These are phyloP conservation scores for Orestias chungarensis DNA, from an alignment of 2,797 vertebrate species.

Conservation along the genomic window DNA sequence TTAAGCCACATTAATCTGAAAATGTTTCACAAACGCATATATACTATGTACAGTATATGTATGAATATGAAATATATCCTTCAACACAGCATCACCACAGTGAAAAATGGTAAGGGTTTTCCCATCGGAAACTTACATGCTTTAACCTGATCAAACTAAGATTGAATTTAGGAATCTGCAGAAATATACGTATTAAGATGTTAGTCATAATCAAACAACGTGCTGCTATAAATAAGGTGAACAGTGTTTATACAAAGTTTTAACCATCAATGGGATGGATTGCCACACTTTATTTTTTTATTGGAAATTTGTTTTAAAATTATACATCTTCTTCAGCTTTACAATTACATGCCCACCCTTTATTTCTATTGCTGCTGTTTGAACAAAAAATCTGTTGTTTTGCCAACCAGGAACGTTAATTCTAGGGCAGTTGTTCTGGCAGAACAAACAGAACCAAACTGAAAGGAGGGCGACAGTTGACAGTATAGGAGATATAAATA, in stretches of 20 bases:
- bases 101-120: no score
- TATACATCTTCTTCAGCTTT: no score
- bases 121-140: no score
- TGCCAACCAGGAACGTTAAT: not conserved
- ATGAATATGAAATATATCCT: no score
- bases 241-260: not conserved
- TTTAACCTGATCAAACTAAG: no score
- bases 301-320: no score
- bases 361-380: not conserved
- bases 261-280: not conserved
- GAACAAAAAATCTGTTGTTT: not conserved
- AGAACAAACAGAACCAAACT: not conserved
- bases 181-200: not conserved
- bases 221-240: not conserved
- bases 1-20: not conserved
- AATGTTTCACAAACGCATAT: no score
- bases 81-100: no score
- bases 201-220: not conserved
- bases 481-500: conserved; percentile 11
- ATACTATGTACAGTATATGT: no score
- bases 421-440: not conserved
- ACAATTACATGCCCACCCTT: no score
- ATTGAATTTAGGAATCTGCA: not conserved
- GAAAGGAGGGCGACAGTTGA: not conserved
- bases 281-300: no score